Evolutionary conservation across 2,797 vertebrate species (phyloP), one percentile per base, ranked within the genome.

Genomic region (Myoxocephalus aenaeus): DNA sequence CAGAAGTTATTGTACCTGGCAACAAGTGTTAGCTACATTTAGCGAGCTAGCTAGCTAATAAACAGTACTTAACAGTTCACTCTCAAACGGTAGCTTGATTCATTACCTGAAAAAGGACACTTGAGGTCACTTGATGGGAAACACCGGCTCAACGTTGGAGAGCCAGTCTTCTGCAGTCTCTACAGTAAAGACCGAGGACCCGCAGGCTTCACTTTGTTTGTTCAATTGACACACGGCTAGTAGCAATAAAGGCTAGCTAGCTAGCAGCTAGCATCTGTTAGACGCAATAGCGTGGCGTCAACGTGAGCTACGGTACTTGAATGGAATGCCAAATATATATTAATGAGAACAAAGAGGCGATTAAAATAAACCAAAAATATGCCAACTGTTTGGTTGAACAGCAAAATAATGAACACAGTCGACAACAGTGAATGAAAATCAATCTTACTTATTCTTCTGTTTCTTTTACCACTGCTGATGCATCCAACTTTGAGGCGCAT

Each of bases 111-210:
- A 17, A 63, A 69, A 44, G 0, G 32, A 25, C 1, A n/a, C 10
- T 17, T 11, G 2, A 27, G 25, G 25, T 27, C 22, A 7, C 51
- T 42, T 42, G 1, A 0, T 10, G 29, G 0, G 8, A 6, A 2
- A 32, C 62, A 22, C 0, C 5, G 0, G 6, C 1, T 13, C 44
- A 54, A 62, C 22, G 46, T 7, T 22, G 25, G 15, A 9, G 53
- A 48, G 2, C 3, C 29, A 0, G 7, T 79, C n/a, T 32, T 62
- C 22, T 5, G 38, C 38, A 61, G 32, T 25, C n/a, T 75, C 53
- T 54, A 10, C 61, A 77, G 57, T 11, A 40, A 40, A 81, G 29
- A 46, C 70, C 56, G 82, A 48, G 74, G 75, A 67, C 74, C 34
- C 7, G 11, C 22, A 64, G 75, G 72, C 79, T 67, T 67, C 59